Conservation (phyloP, 2,797 vertebrate genomes). For the Mastacembelus armatus region DNA sequence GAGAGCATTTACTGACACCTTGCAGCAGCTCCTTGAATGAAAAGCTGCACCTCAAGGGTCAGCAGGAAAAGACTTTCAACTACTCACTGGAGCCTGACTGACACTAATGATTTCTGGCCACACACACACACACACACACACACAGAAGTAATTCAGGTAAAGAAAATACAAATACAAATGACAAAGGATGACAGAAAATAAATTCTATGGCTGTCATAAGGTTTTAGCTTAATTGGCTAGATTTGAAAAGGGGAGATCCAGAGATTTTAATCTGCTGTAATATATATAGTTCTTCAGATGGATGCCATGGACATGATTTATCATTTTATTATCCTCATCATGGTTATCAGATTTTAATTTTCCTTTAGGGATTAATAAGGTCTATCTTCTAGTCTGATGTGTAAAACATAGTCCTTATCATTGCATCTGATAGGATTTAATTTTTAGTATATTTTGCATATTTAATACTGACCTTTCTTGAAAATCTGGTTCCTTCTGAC, state of each 20-base stretch:
- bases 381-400: too few species aligned
- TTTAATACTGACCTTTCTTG: too few species aligned
- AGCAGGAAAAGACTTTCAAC: slow-evolving; percentile 17
- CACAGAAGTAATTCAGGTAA: not conserved
- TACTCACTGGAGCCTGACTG: slow-evolving; percentile 30
- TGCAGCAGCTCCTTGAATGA: slow-evolving; percentile 3
- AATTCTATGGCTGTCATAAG: not conserved
- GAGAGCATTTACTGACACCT: slow-evolving; percentile 3
- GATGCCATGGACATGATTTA: too few species aligned
- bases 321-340: too few species aligned
- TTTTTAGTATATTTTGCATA: too few species aligned
- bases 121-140: not conserved
- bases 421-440: too few species aligned
- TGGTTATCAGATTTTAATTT: too few species aligned
- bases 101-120: slow-evolving; percentile 17
- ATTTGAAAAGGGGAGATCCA: not conserved
- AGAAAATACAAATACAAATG: not conserved
- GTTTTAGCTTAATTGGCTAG: not conserved
- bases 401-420: too few species aligned
- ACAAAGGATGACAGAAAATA: not conserved
- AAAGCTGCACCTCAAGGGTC: slow-evolving; percentile 18
- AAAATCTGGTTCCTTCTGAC: too few species aligned
- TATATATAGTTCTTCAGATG: not conserved
- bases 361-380: too few species aligned
- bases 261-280: not conserved